Evolutionary conservation across 2,113 vertebrate genomes (phyloP).

Genomic region (Dasyurus viverrinus): DNA sequence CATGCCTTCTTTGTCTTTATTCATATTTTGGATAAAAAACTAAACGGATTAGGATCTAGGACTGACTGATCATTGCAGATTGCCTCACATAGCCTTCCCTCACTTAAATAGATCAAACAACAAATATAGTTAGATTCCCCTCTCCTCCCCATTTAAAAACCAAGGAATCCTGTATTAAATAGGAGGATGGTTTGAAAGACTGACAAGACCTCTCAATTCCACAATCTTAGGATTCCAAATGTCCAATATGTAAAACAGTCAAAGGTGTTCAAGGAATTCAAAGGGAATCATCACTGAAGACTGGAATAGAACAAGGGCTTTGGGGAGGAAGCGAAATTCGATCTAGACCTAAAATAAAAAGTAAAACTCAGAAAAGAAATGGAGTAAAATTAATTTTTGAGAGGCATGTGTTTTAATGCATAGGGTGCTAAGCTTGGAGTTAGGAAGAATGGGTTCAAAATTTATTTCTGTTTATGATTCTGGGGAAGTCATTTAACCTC

Average conservation of each 20-base stretch:
- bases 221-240: neutral
- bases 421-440: neutral
- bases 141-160: neutral
- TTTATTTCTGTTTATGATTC: neutral
- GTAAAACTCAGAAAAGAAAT: neutral
- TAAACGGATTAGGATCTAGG: neutral
- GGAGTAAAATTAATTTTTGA: neutral
- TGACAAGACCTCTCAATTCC: neutral
- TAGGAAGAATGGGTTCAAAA: neutral
- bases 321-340: neutral
- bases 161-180: neutral
- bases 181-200: neutral
- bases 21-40: neutral
- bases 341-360: neutral
- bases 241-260: neutral
- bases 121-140: neutral
- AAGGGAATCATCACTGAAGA: neutral
- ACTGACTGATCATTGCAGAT: neutral
- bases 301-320: neutral
- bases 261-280: neutral
- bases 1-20: neutral
- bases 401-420: neutral
- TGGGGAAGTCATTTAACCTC: neutral
- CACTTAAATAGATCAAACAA: too few relatives aligned
- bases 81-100: too few relatives aligned